Evolutionary conservation across 2,888 invertebrate genomes (phyloP), one percentile per base, ranked within the genome.

Genomic region (Drosophila imparisetae): DNA sequence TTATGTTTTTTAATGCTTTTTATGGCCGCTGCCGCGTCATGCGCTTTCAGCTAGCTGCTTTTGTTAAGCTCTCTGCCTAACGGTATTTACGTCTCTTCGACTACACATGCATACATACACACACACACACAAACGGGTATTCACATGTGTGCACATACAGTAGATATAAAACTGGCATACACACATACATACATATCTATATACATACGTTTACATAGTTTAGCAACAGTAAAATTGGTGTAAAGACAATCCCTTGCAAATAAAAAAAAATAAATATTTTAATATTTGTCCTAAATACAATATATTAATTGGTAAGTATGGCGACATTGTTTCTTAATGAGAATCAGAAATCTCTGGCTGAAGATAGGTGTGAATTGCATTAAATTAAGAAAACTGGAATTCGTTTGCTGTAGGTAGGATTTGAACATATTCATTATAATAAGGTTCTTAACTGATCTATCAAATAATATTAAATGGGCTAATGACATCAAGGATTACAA

Each of bases 1-100:
- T 79, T 71, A 77, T 80, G 83, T 71, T 72, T 68, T 60, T 76
- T 68, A 76, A 69, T 72, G 73, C 27, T 68, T 60, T 74, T 59
- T 74, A 66, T 61, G 40, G 38, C 49, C 55, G 30, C 42, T 29
- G 57, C 52, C 40, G 55, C 69, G 78, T 76, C 77, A 80, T 75
- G 76, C 64, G 83, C 75, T 66, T 78, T 70, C 65, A 61, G 49
- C 60, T 65, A 73, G 52, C 66, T 58, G 63, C 59, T 54, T 55
- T 71, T 64, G 71, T 64, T 59, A 21, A 49, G 49, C 42, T 63
- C 34, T 57, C 49, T 62, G 54, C 38, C 54, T 75, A 75, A 75
- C 75, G 75, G 75, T 36, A 70, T 49, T 42, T 42, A 42, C 75
- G 38, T 69, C 74, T 74, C 74, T 64, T 66, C 36, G 38, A 15